phyloP scores from a whole-genome alignment of 2,797 vertebrate species.

The Bovichtus variegatus region DNA sequence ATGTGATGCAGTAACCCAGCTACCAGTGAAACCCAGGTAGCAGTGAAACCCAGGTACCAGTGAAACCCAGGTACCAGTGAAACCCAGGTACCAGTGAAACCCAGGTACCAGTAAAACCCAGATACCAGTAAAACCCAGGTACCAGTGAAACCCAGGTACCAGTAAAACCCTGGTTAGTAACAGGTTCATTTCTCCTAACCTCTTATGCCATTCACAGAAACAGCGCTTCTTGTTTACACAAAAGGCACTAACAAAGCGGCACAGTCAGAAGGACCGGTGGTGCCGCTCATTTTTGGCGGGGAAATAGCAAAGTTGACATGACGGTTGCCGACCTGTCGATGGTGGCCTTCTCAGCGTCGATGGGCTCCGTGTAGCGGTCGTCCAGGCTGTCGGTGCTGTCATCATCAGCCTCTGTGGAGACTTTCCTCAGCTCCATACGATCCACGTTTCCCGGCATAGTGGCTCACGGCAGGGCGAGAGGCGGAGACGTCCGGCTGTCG shows the following conservation, averaged over 20 bases:
- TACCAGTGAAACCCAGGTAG: background rate
- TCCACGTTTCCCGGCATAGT: slow-evolving; percentile 86
- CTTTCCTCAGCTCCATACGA: slow-evolving; percentile 93
- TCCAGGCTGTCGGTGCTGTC: slow-evolving; percentile 91
- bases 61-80: too few relatives aligned
- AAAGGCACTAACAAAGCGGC: background rate
- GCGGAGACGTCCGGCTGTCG: background rate
- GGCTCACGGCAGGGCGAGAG: background rate
- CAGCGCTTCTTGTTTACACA: background rate
- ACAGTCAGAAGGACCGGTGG: background rate
- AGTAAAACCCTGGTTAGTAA: too few relatives aligned
- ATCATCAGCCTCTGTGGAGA: slow-evolving; percentile 90
- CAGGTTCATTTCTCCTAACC: background rate
- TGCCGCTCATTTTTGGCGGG: background rate
- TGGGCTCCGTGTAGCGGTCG: slow-evolving; percentile 83
- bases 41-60: too few relatives aligned
- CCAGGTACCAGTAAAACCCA: background rate
- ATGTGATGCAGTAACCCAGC: background rate
- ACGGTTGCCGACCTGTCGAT: slow-evolving; percentile 86
- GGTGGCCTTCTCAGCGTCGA: slow-evolving; percentile 89
- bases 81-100: too few relatives aligned
- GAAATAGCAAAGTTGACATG: background rate
- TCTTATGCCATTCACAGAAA: background rate
- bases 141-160: too few relatives aligned
- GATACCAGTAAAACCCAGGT: background rate